Base-by-base conservation (phyloP, 2,113 vertebrate genomes). In the Hippoglossus stenolepis region DNA sequence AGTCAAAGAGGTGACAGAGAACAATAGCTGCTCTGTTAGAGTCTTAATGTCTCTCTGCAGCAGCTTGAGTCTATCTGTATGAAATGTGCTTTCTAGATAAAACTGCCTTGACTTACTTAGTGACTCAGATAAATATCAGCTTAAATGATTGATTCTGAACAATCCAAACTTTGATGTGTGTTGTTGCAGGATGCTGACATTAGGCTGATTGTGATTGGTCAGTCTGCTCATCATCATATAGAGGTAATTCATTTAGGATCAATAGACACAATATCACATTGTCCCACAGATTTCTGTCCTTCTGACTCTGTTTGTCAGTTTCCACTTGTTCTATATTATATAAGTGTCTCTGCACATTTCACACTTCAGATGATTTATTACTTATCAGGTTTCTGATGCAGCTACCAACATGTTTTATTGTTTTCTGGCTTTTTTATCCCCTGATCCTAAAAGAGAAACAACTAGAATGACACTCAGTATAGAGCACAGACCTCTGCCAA, bases 151-250 rank as follows among this genome's bases (percentile, higher is more conserved):
- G 18, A 24, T 18, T 67, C 10, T 31, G 11, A 28, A 15, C 15
- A 54, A 43, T 47, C 23, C n/a, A 38, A 56, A 35, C 47, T 59
- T 3, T 38, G 2, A 13, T 58, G 14, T 67, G 15, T 87, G 47
- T 75, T 66, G n/a, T 73, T 84, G 70, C 89, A 98, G 97, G 96
- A 95, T 89, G 95, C 96, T 17, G 83, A 93, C 74, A 91, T 98
- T 80, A 93, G 94, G 75, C 92, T 99, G 77, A 85, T 97, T 85
- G 95, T 99, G 84, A 97, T 99, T 90, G 97, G 97, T 84, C 97
- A 99, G 81, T 96, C 97, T 24, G 91, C 95, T 21, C 92, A 95
- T 82, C 90, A 90, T 70, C 97, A 99, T 79, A 97, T 99, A 88
- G 91, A 96, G 95, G 97, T 98, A 96, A 71, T 56, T 20, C 0